phyloP scores from a whole-genome alignment of 1,140 invertebrate genomes.

The Drosophila pandora region DNA sequence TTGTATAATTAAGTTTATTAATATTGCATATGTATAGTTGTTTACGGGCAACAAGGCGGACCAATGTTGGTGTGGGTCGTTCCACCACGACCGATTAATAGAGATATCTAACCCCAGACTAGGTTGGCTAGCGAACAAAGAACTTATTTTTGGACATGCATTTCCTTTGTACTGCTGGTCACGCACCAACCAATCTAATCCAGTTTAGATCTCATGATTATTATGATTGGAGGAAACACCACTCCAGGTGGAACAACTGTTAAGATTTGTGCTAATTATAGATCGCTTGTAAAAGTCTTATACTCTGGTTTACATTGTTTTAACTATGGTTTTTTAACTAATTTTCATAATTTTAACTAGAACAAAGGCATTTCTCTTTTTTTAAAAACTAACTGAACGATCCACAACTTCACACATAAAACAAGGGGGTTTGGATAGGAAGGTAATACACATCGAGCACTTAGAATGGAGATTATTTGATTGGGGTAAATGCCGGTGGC shows the following conservation, averaged over 20 bases:
- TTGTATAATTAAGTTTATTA: conserved; percentile 45
- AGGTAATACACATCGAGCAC: conserved; percentile 49
- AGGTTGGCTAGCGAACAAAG: conserved; percentile 10
- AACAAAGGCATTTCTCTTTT: conserved; percentile 24
- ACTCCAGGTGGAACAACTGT: conserved; percentile 3
- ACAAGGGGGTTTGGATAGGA: background rate
- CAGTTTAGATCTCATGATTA: conserved; percentile 1
- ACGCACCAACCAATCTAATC: conserved; percentile 14
- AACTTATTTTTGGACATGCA: conserved; percentile 23
- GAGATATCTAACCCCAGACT: conserved; percentile 4
- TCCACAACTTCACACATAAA: conserved; percentile 15
- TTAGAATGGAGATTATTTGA: conserved; percentile 61
- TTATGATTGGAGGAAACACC: conserved; percentile 2
- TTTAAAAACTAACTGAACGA: conserved; percentile 10
- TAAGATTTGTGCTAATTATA: conserved; percentile 23
- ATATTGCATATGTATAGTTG: conserved; percentile 42
- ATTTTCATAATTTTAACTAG: conserved; percentile 43
- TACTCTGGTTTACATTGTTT: conserved; percentile 48
- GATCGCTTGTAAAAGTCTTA: conserved; percentile 53
- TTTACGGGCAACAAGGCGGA: conserved; percentile 36
- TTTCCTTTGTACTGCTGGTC: conserved; percentile 7
- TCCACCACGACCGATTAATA: conserved; percentile 13
- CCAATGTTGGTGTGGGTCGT: conserved; percentile 16
- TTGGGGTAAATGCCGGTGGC: conserved; percentile 61
- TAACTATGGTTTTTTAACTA: conserved; percentile 36